These are phyloP conservation scores for Ciconia boyciana DNA, from an alignment of 2,113 vertebrate species.

Conservation along the genomic window DNA sequence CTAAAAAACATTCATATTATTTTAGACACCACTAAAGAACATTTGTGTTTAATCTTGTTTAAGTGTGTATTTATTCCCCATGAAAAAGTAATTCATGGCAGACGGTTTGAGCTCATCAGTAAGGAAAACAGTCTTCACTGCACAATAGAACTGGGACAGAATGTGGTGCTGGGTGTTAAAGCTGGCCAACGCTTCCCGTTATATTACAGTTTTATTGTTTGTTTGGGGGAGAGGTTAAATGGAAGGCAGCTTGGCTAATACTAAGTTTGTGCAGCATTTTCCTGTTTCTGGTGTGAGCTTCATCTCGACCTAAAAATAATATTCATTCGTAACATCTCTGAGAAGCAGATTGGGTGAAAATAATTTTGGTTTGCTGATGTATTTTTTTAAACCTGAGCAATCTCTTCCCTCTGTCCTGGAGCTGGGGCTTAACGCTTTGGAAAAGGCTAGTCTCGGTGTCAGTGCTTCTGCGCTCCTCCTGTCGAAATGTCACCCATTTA, in stretches of 20 bases:
- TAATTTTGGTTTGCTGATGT: not conserved
- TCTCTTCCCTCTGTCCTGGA: not conserved
- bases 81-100: slow-evolving; percentile 57
- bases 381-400: not conserved
- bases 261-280: not conserved
- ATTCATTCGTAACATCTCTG: not conserved
- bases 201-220: not conserved
- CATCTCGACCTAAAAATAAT: not conserved
- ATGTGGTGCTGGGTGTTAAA: not conserved
- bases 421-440: not conserved
- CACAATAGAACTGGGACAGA: not conserved
- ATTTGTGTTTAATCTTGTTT: slow-evolving; percentile 62
- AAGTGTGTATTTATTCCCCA: slow-evolving; percentile 44
- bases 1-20: slow-evolving; percentile 59
- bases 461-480: not conserved
- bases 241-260: not conserved
- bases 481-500: not conserved
- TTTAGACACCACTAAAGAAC: slow-evolving; percentile 54
- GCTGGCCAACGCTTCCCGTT: not conserved
- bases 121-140: slow-evolving; percentile 25
- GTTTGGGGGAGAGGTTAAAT: not conserved
- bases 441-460: not conserved
- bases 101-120: slow-evolving; percentile 9
- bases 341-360: not conserved
- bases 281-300: not conserved